Base-by-base conservation (phyloP, 2,797 vertebrate genomes). In the Alectoris magna region DNA sequence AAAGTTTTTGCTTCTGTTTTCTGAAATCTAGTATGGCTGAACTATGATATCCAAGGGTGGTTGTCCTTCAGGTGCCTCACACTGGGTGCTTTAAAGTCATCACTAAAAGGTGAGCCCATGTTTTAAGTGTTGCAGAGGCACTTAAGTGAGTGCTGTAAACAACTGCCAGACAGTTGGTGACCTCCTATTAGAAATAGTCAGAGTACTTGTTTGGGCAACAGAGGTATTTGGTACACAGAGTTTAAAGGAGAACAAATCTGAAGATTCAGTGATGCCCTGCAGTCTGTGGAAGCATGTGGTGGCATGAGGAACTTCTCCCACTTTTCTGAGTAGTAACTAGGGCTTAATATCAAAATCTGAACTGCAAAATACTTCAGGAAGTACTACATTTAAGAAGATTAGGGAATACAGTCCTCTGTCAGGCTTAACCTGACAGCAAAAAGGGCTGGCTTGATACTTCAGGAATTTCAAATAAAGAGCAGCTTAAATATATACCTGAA, bases 301-400 rank as follows among this genome's bases (percentile, higher is more conserved):
- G 87, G 38, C 51, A 88, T 59, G 62, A 59, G n/a, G 80, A 86
- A 90, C 55, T 84, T 84, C 79, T 84, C 31, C 36, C 56, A 53
- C 24, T 79, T 84, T 87, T 84, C 48, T 82, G 51, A 70, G 4
- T 70, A 60, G 75, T 87, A 78, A 36, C 75, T 44, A 73, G 22
- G 68, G 5, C 22, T 90, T 74, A 71, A 34, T 82, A 84, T 59
- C 29, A 10, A 64, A 87, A 74, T 0, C 2, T 58, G 81, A 91
- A 70, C 69, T 77, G 38, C 51, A 90, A 77, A 80, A 66, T 84
- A 88, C 82, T 82, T 76, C 71, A 87, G 74, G 44, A 92, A 86
- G 75, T 87, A 59, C 4, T 10, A 2, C n/a, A 41, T 73, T 73
- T 91, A 59, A 71, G 44, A 86, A 90, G 59, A 91, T 21, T 5